Percentiles rank a stretch among this genome's conserved stretches.
Evolutionary conservation across 2,113 vertebrate species (phyloP).

Genomic region (Tenebrosternarchus preto): DNA sequence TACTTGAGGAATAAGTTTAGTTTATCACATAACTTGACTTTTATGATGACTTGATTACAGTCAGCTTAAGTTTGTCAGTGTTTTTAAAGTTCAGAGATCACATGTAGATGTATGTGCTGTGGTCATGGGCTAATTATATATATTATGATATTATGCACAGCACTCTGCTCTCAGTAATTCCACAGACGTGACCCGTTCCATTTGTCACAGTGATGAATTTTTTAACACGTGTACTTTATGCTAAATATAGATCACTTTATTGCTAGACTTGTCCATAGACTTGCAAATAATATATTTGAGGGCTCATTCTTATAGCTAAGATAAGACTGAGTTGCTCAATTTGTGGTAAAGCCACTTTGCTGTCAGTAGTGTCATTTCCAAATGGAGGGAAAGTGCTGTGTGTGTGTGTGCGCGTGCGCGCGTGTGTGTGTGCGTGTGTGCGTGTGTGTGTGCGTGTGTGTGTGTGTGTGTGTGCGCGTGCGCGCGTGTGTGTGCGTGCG

Average conservation of each 20-base stretch:
- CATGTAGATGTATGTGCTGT: not conserved
- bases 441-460: no score
- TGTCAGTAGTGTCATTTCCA: no score
- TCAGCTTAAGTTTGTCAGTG: not conserved
- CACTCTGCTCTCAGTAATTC: not conserved
- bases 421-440: no score
- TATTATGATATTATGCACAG: no score
- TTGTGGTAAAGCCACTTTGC: no score
- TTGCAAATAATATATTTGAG: not conserved
- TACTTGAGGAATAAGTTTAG: not conserved
- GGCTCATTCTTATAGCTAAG: no score
- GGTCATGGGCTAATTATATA: constrained; percentile 2
- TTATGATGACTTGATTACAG: not conserved
- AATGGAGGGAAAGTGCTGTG: no score
- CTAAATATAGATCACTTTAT: not conserved
- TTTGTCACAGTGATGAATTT: not conserved
- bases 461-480: no score
- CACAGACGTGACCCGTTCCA: not conserved
- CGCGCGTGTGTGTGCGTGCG: no score
- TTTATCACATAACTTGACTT: not conserved
- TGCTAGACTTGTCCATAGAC: not conserved
- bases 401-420: no score
- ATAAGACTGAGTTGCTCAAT: no score
- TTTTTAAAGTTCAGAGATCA: not conserved
- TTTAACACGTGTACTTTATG: not conserved